These are phyloP conservation scores for Sebastes steindachneri DNA, from an alignment of 2,797 vertebrate genomes.

Conservation along the genomic window DNA sequence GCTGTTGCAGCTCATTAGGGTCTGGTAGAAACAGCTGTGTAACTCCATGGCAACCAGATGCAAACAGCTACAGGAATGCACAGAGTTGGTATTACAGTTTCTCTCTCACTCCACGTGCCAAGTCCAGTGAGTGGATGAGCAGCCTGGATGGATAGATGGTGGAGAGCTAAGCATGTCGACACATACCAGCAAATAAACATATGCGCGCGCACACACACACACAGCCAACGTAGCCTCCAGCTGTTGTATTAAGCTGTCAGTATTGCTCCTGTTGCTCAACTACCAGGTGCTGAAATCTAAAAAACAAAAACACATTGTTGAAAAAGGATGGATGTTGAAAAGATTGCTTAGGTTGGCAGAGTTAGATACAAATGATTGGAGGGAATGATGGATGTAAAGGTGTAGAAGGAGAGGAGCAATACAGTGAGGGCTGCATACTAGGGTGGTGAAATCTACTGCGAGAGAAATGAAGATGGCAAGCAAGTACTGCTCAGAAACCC, in stretches of 20 bases:
- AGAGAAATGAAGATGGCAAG: not conserved
- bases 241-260: conserved; percentile 24
- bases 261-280: conserved; percentile 19
- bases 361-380: not conserved
- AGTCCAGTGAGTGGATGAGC: conserved; percentile 17
- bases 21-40: conserved; percentile 73
- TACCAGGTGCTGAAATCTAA: conserved; percentile 22
- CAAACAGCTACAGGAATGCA: conserved; percentile 61
- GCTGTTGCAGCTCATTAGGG: conserved; percentile 71
- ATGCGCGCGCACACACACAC: conserved; percentile 8
- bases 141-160: conserved; percentile 15
- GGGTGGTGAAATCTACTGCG: not conserved
- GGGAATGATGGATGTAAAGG: not conserved
- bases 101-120: conserved; percentile 14
- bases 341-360: not conserved
- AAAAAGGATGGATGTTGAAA: not conserved
- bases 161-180: conserved; percentile 36
- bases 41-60: conserved; percentile 72
- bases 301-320: not conserved
- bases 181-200: conserved; percentile 37
- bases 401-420: not conserved
- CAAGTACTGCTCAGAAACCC: no score
- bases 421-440: not conserved
- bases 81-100: conserved; percentile 37
- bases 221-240: conserved; percentile 12